Base-by-base conservation (phyloP, 2,888 invertebrate species). In the Resseliella maxima region DNA sequence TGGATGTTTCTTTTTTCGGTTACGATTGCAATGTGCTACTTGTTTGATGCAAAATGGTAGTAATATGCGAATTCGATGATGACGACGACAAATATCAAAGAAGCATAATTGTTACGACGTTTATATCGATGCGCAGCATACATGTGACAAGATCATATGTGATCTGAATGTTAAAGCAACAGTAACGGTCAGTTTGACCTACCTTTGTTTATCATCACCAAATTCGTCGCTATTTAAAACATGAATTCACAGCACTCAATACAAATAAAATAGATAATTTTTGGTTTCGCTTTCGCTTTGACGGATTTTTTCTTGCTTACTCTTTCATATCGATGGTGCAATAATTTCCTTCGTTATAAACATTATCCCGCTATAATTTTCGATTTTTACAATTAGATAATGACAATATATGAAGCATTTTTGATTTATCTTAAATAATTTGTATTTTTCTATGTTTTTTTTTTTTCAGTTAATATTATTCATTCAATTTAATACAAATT, bases 131-230 rank as follows among this genome's bases (percentile, higher is more conserved):
- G 31, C 31, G 72, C 72, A 31, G 72, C 72, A 72, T 31, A 8
- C 27, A 59, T 24, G 59, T 24, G 18, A 59, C 27, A 59, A 24
- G 59, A 59, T 59, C 27, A 18, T 0, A 5, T 12, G 15, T 31
- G 2, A 15, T 72, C 72, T 72, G 72, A 31, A 31, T 15, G n/a
- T 15, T 72, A 5, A 31, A 2, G 72, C 72, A 31, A 72, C 31
- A 72, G 18, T 31, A 72, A 72, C 72, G 72, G 72, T 27, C n/a
- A n/a, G n/a, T n/a, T n/a, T n/a, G n/a, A n/a, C n/a, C 72, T 72
- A 15, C 31, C n/a, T 72, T 59, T n/a, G 5, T 24, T 2, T 59
- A 59, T 59, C 59, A 24, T 59, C 59, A n/a, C n/a, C n/a, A 72
- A 59, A n/a, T 24, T 24, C 24, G 24, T 2, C 3, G 41, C 41